phyloP scores from a whole-genome alignment of 2,113 vertebrate species.

The Sinocyclocheilus grahami region DNA sequence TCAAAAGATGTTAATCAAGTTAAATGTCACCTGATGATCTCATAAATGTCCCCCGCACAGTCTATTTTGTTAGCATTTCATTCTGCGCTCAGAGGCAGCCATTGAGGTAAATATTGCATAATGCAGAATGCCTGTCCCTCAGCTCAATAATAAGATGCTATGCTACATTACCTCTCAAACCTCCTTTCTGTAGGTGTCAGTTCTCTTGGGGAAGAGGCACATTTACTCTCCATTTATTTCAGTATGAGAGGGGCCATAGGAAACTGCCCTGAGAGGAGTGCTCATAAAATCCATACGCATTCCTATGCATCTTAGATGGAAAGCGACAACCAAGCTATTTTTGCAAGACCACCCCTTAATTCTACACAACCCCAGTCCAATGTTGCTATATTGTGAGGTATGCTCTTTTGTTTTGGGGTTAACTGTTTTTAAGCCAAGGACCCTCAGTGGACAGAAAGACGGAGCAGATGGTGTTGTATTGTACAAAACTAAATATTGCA shows the following conservation, averaged over 20 bases:
- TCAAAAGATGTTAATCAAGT: slow-evolving; percentile 25
- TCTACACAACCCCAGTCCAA: background rate
- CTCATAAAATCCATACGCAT: slow-evolving; percentile 18
- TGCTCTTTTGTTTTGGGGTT: background rate
- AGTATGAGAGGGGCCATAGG: slow-evolving; percentile 65
- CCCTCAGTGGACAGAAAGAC: background rate
- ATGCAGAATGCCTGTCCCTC: slow-evolving; percentile 73
- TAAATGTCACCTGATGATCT: slow-evolving; percentile 32
- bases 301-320: slow-evolving; percentile 29
- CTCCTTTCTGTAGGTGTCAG: slow-evolving; percentile 62
- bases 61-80: slow-evolving; percentile 21
- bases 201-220: slow-evolving; percentile 67
- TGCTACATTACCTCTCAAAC: slow-evolving; percentile 76
- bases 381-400: too few species aligned
- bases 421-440: background rate
- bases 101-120: slow-evolving; percentile 69
- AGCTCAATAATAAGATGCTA: slow-evolving; percentile 75
- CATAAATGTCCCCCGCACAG: slow-evolving; percentile 1
- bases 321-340: slow-evolving; percentile 32
- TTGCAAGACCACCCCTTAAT: slow-evolving; percentile 5
- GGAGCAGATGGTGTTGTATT: background rate
- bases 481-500: background rate
- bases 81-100: slow-evolving; percentile 21
- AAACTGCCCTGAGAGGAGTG: slow-evolving; percentile 51
- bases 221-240: slow-evolving; percentile 75